Base-by-base conservation (phyloP, 2,113 vertebrate genomes). In the Embiotoca jacksoni region DNA sequence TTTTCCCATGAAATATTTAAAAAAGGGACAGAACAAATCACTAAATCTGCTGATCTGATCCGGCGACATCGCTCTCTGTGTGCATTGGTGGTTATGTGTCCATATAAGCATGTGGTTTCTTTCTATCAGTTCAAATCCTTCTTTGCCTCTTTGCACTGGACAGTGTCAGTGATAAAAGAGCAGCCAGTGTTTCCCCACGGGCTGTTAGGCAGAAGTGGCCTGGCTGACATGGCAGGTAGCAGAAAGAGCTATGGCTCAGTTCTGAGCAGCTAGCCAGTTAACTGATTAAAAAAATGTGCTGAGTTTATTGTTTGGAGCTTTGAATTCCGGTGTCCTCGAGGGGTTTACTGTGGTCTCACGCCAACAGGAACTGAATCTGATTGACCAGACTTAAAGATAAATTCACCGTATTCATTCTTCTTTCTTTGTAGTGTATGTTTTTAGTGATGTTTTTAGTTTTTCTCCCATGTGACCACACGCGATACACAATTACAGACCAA, bases 271-370 rank as follows among this genome's bases (percentile, higher is more conserved):
- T 15, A 37, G 67, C 74, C 59, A 56, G 84, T 68, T 78, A 74
- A 74, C 81, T 90, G 84, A 89, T 89, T 86, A n/a, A 72, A 80
- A 89, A 86, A 78, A 73, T 52, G 41, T 82, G 64, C 80, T 83
- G 82, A 80, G 69, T 75, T 80, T 75, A 80, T 61, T 57, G 76
- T 78, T 82, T 63, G 56, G 58, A 71, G 72, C 61, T 56, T 52
- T 72, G 72, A 64, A 56, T 57, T 58, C 55, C 36, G 47, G 9
- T 35, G 52, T 32, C 30, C 30, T 66, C n/a, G 59, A 46, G 62
- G 50, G 16, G 32, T n/a, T n/a, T 52, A 31, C 37, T 67, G 67
- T 49, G 35, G 39, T 41, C 52, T 41, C 30, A 71, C 31, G 8
- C 46, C 37, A 53, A 72, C 49, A 57, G 33, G 16, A 53, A 55